Conservation (phyloP, 1,140 invertebrate genomes). For the Capitella teleta region DNA sequence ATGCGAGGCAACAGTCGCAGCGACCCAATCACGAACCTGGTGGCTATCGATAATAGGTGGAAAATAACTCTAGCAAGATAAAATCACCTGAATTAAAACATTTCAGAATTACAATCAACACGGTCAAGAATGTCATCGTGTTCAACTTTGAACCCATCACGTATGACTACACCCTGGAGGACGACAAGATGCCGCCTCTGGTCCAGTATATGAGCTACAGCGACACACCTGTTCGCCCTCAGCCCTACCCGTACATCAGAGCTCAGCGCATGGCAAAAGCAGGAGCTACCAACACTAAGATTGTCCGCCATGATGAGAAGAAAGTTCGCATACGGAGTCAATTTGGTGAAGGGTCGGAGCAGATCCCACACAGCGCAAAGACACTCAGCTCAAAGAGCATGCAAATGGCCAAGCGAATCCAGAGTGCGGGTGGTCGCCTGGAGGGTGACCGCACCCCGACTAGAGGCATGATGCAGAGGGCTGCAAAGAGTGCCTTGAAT, state of each 20-base stretch:
- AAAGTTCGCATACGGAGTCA: constrained; percentile 1
- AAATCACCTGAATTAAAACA: background rate
- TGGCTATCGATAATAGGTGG: constrained; percentile 34
- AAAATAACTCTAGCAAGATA: background rate
- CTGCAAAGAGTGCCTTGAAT: background rate
- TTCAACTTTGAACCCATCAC: constrained; percentile 38
- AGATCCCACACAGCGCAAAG: constrained; percentile 32
- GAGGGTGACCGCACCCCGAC: background rate
- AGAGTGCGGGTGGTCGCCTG: constrained; percentile 11
- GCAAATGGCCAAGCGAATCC: constrained; percentile 23
- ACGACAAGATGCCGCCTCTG: constrained; percentile 31
- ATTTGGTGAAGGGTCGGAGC: constrained; percentile 11
- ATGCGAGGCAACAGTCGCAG: constrained; percentile 41
- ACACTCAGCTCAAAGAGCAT: constrained; percentile 24
- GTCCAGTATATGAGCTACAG: constrained; percentile 32
- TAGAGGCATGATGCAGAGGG: background rate
- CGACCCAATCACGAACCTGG: constrained; percentile 34
- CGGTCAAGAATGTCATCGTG: constrained; percentile 32
- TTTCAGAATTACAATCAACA: constrained; percentile 38
- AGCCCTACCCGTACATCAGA: constrained; percentile 32
- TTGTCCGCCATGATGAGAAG: constrained; percentile 17
- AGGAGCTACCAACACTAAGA: constrained; percentile 30
- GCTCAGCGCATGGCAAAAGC: constrained; percentile 34
- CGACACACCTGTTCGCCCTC: constrained; percentile 26
- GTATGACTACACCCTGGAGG: constrained; percentile 36